These are phyloP conservation scores for Acipenser oxyrinchus DNA, from an alignment of 2,797 vertebrate species.

Conservation along the genomic window DNA sequence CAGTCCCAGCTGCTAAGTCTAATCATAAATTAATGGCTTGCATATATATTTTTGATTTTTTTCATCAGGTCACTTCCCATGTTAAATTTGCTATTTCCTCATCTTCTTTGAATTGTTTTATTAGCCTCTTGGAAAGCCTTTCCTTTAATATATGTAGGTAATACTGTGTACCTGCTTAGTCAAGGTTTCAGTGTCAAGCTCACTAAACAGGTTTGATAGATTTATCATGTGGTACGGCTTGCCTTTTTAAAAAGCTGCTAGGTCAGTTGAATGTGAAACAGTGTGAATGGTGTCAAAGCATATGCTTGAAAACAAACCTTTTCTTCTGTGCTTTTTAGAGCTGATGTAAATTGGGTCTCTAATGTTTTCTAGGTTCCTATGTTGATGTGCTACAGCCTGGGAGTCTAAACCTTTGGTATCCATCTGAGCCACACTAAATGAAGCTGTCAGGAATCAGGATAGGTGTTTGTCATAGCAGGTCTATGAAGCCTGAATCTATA, in stretches of 20 bases:
- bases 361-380: slow-evolving; percentile 55
- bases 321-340: slow-evolving; percentile 31
- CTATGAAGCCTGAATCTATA: slow-evolving; percentile 55
- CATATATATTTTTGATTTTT: slow-evolving; percentile 17
- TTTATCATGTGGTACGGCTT: neutral
- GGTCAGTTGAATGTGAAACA: slow-evolving; percentile 39
- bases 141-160: slow-evolving; percentile 16
- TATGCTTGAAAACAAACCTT: slow-evolving; percentile 29
- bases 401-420: slow-evolving; percentile 55
- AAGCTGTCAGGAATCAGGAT: slow-evolving; percentile 50
- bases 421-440: slow-evolving; percentile 51
- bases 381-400: slow-evolving; percentile 63
- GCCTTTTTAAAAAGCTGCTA: slow-evolving; percentile 16
- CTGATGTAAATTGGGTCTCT: slow-evolving; percentile 30
- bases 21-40: slow-evolving; percentile 20
- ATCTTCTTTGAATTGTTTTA: neutral
- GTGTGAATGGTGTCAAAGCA: slow-evolving; percentile 35
- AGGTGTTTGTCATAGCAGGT: slow-evolving; percentile 56
- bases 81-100: neutral
- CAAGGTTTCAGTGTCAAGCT: slow-evolving; percentile 23
- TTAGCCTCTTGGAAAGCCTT: slow-evolving; percentile 9
- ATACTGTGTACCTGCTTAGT: slow-evolving; percentile 12
- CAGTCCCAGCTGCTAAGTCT: slow-evolving; percentile 30
- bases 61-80: slow-evolving; percentile 6
- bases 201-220: slow-evolving; percentile 25